A percentile compares a stretch with the other conserved stretches of the same genome.
Conservation (phyloP, 2,888 invertebrate genomes). For the Drosophila acutilabella region DNA sequence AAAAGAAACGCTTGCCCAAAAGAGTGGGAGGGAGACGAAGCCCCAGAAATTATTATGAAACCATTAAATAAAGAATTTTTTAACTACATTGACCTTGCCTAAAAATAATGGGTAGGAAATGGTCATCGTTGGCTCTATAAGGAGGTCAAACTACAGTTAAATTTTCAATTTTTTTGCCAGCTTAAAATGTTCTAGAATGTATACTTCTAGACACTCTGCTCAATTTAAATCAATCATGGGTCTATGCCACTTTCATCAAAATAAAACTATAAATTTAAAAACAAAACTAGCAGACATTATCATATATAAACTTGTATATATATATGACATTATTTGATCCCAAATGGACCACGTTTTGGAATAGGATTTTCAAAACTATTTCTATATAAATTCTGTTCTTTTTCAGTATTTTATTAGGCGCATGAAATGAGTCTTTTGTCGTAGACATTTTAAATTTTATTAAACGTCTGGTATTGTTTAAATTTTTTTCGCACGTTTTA, state of each 20-base stretch:
- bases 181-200: constrained; percentile 8
- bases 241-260: neutral
- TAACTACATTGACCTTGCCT: constrained; percentile 73
- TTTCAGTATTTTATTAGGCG: constrained; percentile 5
- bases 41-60: constrained; percentile 30
- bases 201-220: neutral
- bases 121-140: constrained; percentile 31
- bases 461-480: neutral
- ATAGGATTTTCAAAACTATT: constrained; percentile 15
- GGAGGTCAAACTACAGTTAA: constrained; percentile 46
- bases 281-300: neutral
- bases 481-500: constrained; percentile 15
- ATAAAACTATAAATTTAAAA: neutral
- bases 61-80: constrained; percentile 29
- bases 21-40: neutral
- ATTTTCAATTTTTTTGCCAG: constrained; percentile 12
- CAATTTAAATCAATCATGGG: no score
- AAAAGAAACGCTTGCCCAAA: constrained; percentile 26
- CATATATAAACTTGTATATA: neutral
- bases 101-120: constrained; percentile 60
- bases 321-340: neutral
- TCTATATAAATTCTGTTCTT: constrained; percentile 10
- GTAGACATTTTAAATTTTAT: constrained; percentile 4
- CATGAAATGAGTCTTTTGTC: constrained; percentile 9
- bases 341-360: constrained; percentile 1